A percentile compares a stretch with the other conserved stretches of the same genome.
Evolutionary conservation across 2,888 invertebrate genomes (phyloP).

Genomic region (Acronicta psi): DNA sequence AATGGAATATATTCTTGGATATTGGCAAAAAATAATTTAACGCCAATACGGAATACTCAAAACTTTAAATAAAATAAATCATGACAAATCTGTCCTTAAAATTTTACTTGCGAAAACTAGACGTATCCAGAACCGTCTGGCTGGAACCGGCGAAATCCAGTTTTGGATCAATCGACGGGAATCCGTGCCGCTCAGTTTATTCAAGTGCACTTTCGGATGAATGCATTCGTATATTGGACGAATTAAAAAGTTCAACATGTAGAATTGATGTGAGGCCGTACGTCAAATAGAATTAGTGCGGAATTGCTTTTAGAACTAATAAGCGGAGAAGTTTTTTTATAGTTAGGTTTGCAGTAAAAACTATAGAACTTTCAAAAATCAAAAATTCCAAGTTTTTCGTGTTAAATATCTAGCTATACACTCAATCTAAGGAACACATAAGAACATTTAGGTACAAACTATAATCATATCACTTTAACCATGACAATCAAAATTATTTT

Average conservation of each 20-base stretch:
- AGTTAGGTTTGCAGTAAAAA: too few relatives aligned
- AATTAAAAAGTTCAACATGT: conserved; percentile 60
- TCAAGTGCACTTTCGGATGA: conserved; percentile 55
- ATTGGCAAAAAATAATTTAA: conserved; percentile 23
- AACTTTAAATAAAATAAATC: conserved; percentile 52
- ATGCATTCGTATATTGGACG: conserved; percentile 58
- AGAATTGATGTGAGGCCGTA: conserved; percentile 43
- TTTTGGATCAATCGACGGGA: conserved; percentile 54
- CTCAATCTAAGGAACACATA: too few relatives aligned
- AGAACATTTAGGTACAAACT: too few relatives aligned
- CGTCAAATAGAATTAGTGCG: conserved; percentile 49
- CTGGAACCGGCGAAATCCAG: conserved; percentile 56
- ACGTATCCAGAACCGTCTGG: conserved; percentile 46
- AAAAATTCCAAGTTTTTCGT: too few relatives aligned
- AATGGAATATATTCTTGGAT: conserved; percentile 7
- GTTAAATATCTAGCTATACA: too few relatives aligned
- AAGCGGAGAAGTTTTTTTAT: conserved; percentile 20
- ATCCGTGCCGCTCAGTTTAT: conserved; percentile 56
- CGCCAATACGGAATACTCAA: conserved; percentile 25
- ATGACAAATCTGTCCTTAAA: conserved; percentile 48
- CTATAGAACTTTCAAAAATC: too few relatives aligned
- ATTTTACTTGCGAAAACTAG: conserved; percentile 55
- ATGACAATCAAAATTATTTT: too few relatives aligned
- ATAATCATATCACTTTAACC: too few relatives aligned
- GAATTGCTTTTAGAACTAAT: conserved; percentile 40